These are phyloP conservation scores for Pao palembangensis DNA, from an alignment of 2,113 vertebrate genomes.

Conservation along the genomic window DNA sequence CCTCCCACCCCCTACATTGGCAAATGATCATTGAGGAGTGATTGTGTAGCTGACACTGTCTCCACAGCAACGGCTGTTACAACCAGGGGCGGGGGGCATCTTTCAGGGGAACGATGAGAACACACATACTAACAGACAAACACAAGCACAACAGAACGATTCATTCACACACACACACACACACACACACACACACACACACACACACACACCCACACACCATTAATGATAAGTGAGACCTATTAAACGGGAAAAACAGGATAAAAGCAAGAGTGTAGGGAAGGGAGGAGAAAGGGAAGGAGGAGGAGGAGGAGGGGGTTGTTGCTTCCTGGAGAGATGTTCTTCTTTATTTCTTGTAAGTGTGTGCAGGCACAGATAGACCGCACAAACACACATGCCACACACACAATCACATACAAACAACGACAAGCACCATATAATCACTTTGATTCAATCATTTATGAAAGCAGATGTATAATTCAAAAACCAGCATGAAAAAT, in stretches of 20 bases:
- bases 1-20: constrained; percentile 57
- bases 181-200: constrained; percentile 23
- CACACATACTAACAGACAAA: constrained; percentile 23
- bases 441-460: constrained; percentile 60
- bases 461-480: constrained; percentile 65
- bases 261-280: constrained; percentile 39
- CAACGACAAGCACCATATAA: constrained; percentile 57
- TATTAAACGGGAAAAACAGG: constrained; percentile 47
- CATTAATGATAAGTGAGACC: constrained; percentile 35
- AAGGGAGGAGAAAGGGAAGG: not conserved
- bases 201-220: not conserved
- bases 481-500: constrained; percentile 63
- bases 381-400: constrained; percentile 12
- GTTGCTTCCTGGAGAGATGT: constrained; percentile 46
- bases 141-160: constrained; percentile 21
- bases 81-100: constrained; percentile 61
- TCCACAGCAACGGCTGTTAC: constrained; percentile 70
- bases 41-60: constrained; percentile 69
- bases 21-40: constrained; percentile 70
- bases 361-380: constrained; percentile 13
- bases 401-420: constrained; percentile 33
- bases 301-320: not conserved
- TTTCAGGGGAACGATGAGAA: constrained; percentile 56
- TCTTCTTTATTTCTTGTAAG: constrained; percentile 33
- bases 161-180: constrained; percentile 2